Evolutionary conservation across 2,113 vertebrate genomes (phyloP).

Genomic region (Raja brachyura): DNA sequence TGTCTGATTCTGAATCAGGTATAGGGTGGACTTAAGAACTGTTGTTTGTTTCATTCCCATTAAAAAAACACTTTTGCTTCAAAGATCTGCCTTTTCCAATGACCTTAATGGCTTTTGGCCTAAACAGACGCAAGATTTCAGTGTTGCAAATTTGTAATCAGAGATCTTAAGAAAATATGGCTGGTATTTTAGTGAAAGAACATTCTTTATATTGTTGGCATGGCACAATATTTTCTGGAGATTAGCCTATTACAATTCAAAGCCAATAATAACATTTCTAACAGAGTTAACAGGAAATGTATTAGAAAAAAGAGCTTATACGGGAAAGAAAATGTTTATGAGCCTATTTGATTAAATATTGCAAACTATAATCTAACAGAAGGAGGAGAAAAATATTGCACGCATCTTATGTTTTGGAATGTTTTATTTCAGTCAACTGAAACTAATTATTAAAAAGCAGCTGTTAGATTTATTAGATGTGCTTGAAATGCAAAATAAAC

Average conservation of each 20-base stretch:
- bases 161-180: conserved; percentile 34
- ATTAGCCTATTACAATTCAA: conserved; percentile 18
- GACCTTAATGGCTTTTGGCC: background rate
- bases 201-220: conserved; percentile 25
- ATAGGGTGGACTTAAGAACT: background rate
- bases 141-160: background rate
- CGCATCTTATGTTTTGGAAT: background rate
- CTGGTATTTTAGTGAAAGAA: conserved; percentile 32
- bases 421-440: conserved; percentile 27
- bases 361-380: too few species aligned
- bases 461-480: conserved; percentile 12
- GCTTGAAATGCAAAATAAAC: background rate
- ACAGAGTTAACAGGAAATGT: conserved; percentile 17
- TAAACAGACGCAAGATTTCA: background rate
- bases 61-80: background rate
- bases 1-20: background rate
- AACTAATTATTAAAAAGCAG: background rate
- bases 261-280: conserved; percentile 26
- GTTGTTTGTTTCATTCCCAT: background rate
- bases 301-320: conserved; percentile 19
- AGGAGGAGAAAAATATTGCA: background rate
- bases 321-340: background rate
- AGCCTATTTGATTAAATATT: conserved; percentile 14
- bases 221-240: conserved; percentile 31
- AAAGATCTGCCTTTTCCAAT: background rate